Evolutionary conservation across 2,113 vertebrate species (phyloP).

Genomic region (Coptodon rendalli): DNA sequence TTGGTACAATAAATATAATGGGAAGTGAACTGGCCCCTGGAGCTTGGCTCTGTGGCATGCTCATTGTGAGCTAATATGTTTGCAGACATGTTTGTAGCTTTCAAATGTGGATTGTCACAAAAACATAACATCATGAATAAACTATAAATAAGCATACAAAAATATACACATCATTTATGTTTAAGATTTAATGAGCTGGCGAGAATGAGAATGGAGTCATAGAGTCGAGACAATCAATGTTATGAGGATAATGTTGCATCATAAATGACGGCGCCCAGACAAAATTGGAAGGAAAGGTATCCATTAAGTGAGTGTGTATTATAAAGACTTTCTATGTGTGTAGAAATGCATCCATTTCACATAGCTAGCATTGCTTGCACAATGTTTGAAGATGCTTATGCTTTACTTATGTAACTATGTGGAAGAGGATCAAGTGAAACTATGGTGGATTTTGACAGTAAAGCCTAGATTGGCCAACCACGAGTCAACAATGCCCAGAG

Average conservation of each 20-base stretch:
- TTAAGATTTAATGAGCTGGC: not conserved
- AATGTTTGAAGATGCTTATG: not conserved
- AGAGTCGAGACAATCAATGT: not conserved
- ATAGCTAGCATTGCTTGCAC: not conserved
- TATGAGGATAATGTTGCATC: not conserved
- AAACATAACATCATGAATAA: not conserved
- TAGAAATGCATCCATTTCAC: not conserved
- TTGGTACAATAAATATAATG: not conserved
- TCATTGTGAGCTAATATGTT: not conserved
- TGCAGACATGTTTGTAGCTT: not conserved
- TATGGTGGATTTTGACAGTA: slow-evolving; percentile 13
- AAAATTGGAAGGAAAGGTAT: not conserved
- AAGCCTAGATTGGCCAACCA: not conserved
- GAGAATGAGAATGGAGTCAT: not conserved
- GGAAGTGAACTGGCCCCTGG: not conserved
- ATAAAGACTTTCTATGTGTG: not conserved
- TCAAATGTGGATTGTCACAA: not conserved
- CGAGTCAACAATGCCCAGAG: not conserved
- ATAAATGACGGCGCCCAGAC: not conserved
- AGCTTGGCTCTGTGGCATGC: not conserved
- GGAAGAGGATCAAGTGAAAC: slow-evolving; percentile 10
- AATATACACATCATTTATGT: not conserved
- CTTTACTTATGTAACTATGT: slow-evolving; percentile 6
- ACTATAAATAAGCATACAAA: not conserved
- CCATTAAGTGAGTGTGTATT: not conserved